phyloP scores from a whole-genome alignment of 2,888 invertebrate genomes.

The Flabesymbios commensalis region DNA sequence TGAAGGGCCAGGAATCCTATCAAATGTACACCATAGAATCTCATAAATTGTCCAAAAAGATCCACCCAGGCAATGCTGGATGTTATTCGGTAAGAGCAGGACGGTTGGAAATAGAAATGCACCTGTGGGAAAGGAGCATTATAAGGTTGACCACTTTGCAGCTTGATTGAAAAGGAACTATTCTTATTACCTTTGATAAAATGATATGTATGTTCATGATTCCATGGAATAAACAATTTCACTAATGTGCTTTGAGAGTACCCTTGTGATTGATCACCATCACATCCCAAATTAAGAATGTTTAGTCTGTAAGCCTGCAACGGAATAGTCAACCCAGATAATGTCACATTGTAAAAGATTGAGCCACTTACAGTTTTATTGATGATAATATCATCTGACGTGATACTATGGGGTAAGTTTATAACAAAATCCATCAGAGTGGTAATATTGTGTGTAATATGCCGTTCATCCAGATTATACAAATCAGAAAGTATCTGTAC shows the following conservation, averaged over 20 bases:
- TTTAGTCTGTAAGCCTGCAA: conserved; percentile 31
- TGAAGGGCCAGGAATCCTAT: conserved; percentile 68
- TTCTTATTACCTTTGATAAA: conserved; percentile 21
- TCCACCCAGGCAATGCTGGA: conserved; percentile 25
- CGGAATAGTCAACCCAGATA: conserved; percentile 24
- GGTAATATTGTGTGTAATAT: conserved; percentile 15
- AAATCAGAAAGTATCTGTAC: too few species aligned
- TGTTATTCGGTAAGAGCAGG: conserved; percentile 48
- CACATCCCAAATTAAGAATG: too few species aligned
- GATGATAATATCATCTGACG: conserved; percentile 11
- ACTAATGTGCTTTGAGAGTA: conserved; percentile 16
- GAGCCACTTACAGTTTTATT: conserved; percentile 20
- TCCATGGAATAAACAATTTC: conserved; percentile 34
- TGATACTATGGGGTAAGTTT: conserved; percentile 6
- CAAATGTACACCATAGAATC: conserved; percentile 71
- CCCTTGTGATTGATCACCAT: neutral
- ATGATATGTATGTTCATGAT: conserved; percentile 24
- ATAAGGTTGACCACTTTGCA: conserved; percentile 22
- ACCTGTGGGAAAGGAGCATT: conserved; percentile 31
- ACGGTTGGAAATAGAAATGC: conserved; percentile 51
- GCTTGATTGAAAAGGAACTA: conserved; percentile 24
- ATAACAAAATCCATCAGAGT: conserved; percentile 14
- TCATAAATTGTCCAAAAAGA: conserved; percentile 66
- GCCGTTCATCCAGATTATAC: conserved; percentile 26
- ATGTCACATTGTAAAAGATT: conserved; percentile 35